Evolutionary conservation across 2,888 invertebrate genomes (phyloP).

Genomic region (Cephus pulcher): DNA sequence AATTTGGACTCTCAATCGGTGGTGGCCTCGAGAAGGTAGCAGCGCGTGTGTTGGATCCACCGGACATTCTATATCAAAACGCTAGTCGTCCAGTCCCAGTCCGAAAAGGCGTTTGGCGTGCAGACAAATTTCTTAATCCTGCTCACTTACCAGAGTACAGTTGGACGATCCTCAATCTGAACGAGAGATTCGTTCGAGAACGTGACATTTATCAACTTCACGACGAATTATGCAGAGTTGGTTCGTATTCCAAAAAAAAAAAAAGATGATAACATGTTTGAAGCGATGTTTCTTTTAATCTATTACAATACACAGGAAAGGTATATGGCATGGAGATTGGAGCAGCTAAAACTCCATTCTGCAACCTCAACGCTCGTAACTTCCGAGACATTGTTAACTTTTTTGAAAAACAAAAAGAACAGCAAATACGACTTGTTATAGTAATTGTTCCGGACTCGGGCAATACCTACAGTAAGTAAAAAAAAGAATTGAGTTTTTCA

Average conservation of each 20-base stretch:
- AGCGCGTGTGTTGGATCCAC: constrained; percentile 84
- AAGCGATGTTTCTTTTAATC: neutral
- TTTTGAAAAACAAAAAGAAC: constrained; percentile 40
- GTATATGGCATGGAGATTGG: constrained; percentile 52
- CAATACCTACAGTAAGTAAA: constrained; percentile 68
- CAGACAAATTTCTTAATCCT: constrained; percentile 55
- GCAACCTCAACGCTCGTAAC: constrained; percentile 19
- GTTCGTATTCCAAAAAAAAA: constrained; percentile 42
- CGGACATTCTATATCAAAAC: constrained; percentile 76
- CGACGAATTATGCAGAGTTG: constrained; percentile 26
- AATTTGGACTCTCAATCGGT: constrained; percentile 85
- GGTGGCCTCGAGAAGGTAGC: constrained; percentile 79
- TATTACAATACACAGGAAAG: constrained; percentile 22
- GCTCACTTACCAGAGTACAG: constrained; percentile 36
- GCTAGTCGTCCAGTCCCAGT: constrained; percentile 41
- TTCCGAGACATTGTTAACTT: constrained; percentile 34
- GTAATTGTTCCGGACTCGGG: constrained; percentile 71
- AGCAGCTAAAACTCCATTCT: constrained; percentile 39
- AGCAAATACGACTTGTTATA: constrained; percentile 70
- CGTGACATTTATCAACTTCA: constrained; percentile 44
- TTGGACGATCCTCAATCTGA: constrained; percentile 69
- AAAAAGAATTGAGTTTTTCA: neutral
- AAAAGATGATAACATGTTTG: neutral
- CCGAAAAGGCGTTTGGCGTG: constrained; percentile 67
- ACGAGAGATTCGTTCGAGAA: constrained; percentile 39